Conservation (phyloP, 1,140 invertebrate species). For the Pantala flavescens region DNA sequence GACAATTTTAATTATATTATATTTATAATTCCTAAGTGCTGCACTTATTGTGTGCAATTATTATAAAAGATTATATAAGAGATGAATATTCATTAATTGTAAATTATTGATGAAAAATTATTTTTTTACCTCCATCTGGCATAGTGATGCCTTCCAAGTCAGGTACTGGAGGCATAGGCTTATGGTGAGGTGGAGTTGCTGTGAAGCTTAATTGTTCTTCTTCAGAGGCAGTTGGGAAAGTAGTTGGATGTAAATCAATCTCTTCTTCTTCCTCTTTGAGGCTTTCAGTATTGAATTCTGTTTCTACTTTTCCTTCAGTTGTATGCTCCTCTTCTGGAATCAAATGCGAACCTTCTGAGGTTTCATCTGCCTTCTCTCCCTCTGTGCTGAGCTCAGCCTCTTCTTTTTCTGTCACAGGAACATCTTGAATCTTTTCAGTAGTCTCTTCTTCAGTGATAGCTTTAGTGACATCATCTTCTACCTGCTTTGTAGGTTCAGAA, state of each 20-base stretch:
- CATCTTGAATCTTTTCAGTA: neutral
- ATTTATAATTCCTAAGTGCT: no score
- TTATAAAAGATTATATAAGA: no score
- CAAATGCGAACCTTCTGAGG: no score
- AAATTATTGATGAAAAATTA: no score
- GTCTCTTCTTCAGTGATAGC: constrained; percentile 4
- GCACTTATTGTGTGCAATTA: no score
- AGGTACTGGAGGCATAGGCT: neutral
- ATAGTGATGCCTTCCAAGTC: neutral
- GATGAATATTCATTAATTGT: no score
- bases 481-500: constrained; percentile 11
- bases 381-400: constrained; percentile 10
- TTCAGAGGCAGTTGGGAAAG: neutral
- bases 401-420: neutral
- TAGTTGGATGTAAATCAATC: neutral
- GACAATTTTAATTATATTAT: no score
- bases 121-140: neutral
- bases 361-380: no score
- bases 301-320: constrained; percentile 24
- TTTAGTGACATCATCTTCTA: constrained; percentile 12
- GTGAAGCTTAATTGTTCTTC: neutral
- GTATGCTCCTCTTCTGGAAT: neutral
- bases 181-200: neutral
- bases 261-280: constrained; percentile 16
- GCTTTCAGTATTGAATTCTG: constrained; percentile 12